These are phyloP conservation scores for Metallyticus violacea DNA, from an alignment of 2,888 invertebrate species.

Conservation along the genomic window DNA sequence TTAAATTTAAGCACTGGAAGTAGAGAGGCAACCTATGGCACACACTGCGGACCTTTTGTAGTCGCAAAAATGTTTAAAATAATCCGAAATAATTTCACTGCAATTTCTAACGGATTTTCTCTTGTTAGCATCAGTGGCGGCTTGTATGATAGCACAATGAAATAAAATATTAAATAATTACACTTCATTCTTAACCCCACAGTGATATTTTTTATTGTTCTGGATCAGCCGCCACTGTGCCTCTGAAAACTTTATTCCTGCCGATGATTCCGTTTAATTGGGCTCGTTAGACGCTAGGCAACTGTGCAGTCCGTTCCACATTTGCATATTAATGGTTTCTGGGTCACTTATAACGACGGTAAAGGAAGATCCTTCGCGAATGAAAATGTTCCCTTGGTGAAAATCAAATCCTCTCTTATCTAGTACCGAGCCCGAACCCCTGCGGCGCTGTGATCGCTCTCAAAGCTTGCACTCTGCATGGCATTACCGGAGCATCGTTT, in stretches of 20 bases:
- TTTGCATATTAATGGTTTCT: constrained; percentile 17
- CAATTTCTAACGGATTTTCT: background rate
- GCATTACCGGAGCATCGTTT: background rate
- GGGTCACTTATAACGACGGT: background rate
- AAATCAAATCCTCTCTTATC: background rate
- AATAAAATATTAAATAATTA: too few species aligned
- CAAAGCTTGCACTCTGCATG: background rate
- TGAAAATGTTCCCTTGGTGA: background rate
- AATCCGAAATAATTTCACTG: background rate
- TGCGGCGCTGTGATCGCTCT: background rate
- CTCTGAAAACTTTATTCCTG: background rate
- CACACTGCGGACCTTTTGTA: background rate
- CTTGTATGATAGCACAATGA: background rate
- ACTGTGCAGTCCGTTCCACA: background rate
- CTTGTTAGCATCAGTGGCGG: too few species aligned
- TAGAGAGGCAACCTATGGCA: background rate
- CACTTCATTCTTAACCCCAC: too few species aligned
- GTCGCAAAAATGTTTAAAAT: background rate
- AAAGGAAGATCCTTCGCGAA: background rate
- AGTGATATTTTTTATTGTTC: too few species aligned
- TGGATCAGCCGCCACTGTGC: background rate
- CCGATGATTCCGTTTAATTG: background rate
- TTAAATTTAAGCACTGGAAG: background rate
- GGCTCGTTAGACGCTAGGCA: background rate
- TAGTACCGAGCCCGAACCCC: background rate